Percentiles rank a stretch among this genome's conserved stretches.
Evolutionary conservation across 2,888 invertebrate genomes (phyloP).

Genomic region (Phania funesta): DNA sequence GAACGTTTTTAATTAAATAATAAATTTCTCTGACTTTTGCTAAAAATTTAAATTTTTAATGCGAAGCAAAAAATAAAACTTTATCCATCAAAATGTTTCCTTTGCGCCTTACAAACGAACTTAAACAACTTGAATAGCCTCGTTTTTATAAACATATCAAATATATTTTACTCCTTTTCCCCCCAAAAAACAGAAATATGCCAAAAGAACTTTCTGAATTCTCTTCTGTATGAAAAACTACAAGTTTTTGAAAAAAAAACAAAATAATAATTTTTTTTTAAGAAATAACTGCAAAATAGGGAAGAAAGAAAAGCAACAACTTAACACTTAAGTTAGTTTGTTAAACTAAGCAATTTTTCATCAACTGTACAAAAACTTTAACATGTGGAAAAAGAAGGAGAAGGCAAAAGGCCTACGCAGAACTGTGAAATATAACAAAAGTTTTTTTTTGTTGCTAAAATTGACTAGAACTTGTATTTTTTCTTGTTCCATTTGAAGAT

Average conservation of each 20-base stretch:
- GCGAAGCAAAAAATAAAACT: constrained; percentile 22
- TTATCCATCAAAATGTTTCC: constrained; percentile 23
- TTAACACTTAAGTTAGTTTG: constrained; percentile 56
- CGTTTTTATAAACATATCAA: constrained; percentile 1
- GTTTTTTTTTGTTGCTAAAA: neutral
- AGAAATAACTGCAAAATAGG: constrained; percentile 1
- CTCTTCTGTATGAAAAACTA: constrained; percentile 1
- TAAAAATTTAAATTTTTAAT: neutral
- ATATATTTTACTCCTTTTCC: constrained; percentile 7
- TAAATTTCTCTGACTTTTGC: neutral
- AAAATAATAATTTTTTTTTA: neutral
- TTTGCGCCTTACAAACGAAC: constrained; percentile 7
- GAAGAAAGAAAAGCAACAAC: constrained; percentile 13
- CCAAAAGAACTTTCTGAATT: constrained; percentile 10
- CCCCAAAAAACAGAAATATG: neutral
- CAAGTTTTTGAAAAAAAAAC: neutral
- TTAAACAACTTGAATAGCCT: constrained; percentile 10
- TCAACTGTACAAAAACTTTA: constrained; percentile 39
- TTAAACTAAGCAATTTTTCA: constrained; percentile 56
- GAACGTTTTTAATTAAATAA: constrained; percentile 13
- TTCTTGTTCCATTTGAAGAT: neutral
- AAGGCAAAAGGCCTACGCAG: constrained; percentile 2
- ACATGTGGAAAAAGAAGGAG: neutral
- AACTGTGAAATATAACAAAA: constrained; percentile 4
- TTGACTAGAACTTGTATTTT: neutral